Conservation (phyloP, 1,140 invertebrate genomes). For the Rhopalosiphum padi region DNA sequence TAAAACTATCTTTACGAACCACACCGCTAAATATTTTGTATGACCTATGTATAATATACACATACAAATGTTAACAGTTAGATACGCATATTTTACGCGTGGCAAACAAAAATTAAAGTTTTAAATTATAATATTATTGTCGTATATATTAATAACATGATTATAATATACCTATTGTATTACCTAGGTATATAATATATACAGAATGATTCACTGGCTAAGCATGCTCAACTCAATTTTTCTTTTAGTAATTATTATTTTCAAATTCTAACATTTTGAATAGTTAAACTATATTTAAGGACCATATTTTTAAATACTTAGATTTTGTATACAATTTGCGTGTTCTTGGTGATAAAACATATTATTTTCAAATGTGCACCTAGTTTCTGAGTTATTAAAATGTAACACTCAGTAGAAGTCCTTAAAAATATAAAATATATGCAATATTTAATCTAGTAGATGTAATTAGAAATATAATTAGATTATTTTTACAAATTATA, state of each 20-base stretch:
- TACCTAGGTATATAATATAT: background rate
- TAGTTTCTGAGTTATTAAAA: background rate
- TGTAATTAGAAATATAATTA: background rate
- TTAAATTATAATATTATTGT: background rate
- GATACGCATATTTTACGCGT: background rate
- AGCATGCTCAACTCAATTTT: background rate
- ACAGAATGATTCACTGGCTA: background rate
- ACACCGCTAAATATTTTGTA: background rate
- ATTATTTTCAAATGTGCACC: background rate
- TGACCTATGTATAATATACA: background rate
- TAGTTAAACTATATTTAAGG: background rate
- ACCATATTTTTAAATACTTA: background rate
- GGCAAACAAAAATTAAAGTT: background rate
- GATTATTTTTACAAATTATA: background rate
- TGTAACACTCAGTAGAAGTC: background rate
- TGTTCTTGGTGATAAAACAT: background rate
- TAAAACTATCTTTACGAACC: background rate
- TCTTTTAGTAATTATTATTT: too few relatives aligned
- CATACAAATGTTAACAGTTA: background rate
- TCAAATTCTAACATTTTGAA: background rate
- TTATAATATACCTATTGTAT: background rate
- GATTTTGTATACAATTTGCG: background rate
- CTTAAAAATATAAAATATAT: background rate
- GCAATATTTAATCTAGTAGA: background rate
- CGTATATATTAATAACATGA: background rate